A percentile compares a stretch with the other conserved stretches of the same genome.
These are phyloP conservation scores for Neodiprion virginianus DNA, from an alignment of 1,140 invertebrate genomes.

Conservation along the genomic window DNA sequence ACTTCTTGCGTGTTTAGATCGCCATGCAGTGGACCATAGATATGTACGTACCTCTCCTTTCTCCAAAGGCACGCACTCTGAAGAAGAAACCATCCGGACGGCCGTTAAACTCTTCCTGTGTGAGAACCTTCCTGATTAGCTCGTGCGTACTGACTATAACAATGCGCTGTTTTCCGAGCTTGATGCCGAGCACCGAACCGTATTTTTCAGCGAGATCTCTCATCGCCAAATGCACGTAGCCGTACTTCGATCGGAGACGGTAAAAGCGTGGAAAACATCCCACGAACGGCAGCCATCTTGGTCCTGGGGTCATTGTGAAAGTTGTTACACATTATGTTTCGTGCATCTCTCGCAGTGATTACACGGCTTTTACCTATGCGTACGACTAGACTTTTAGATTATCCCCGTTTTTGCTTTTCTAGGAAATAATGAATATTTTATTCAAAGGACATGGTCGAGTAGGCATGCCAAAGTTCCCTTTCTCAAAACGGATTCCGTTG, in stretches of 20 bases:
- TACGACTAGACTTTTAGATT: no score
- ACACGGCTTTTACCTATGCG: no score
- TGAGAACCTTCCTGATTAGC: conserved; percentile 67
- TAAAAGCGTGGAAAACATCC: conserved; percentile 51
- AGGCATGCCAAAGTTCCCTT: not conserved
- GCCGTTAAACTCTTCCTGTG: conserved; percentile 71
- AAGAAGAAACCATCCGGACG: conserved; percentile 76
- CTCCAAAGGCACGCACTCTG: conserved; percentile 67
- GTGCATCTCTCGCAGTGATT: no score
- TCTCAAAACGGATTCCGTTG: not conserved
- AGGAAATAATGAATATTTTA: conserved; percentile 1
- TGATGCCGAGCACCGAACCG: conserved; percentile 60
- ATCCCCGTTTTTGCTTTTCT: no score
- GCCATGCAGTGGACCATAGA: conserved; percentile 18
- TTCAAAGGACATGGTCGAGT: not conserved
- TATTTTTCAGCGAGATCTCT: conserved; percentile 46
- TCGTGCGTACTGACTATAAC: conserved; percentile 70
- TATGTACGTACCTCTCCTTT: conserved; percentile 65
- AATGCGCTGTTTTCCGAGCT: conserved; percentile 66
- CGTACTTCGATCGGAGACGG: conserved; percentile 37
- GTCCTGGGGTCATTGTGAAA: conserved; percentile 45
- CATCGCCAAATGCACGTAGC: conserved; percentile 53
- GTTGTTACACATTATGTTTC: not conserved
- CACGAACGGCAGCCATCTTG: conserved; percentile 58
- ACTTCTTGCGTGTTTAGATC: not conserved